These are phyloP conservation scores for Celastrina argiolus DNA, from an alignment of 2,888 invertebrate species.

Conservation along the genomic window DNA sequence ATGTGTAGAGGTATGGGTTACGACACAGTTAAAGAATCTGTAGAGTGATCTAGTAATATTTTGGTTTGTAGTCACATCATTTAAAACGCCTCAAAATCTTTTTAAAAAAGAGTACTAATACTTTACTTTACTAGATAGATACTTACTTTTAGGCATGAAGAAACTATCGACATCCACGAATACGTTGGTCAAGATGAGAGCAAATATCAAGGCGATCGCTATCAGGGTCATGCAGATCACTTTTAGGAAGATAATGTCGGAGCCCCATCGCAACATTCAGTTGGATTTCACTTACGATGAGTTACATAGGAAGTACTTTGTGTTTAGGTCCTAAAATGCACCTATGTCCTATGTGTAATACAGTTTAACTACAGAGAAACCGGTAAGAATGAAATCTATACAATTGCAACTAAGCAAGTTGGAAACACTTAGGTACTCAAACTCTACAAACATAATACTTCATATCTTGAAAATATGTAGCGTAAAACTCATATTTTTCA, in stretches of 20 bases:
- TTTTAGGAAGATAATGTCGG: constrained; percentile 59
- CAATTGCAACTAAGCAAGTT: too few relatives aligned
- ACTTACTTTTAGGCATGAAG: constrained; percentile 43
- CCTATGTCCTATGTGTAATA: background rate
- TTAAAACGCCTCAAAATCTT: too few relatives aligned
- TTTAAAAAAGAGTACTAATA: too few relatives aligned
- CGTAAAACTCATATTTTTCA: too few relatives aligned
- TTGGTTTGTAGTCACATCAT: too few relatives aligned
- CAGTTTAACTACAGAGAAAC: too few relatives aligned
- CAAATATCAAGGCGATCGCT: constrained; percentile 53
- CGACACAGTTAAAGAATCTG: too few relatives aligned
- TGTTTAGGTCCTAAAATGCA: background rate
- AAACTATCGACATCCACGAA: constrained; percentile 64
- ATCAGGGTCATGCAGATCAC: constrained; percentile 58
- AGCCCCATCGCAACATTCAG: constrained; percentile 58
- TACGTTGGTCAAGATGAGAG: constrained; percentile 59
- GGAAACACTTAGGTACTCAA: background rate
- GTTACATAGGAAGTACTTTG: background rate
- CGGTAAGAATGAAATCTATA: too few relatives aligned
- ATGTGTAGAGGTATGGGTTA: too few relatives aligned
- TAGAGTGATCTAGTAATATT: too few relatives aligned
- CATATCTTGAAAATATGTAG: background rate
- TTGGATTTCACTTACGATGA: background rate
- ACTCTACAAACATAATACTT: background rate
- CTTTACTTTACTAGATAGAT: background rate